A percentile compares a stretch with the other conserved stretches of the same genome.
phyloP scores from a whole-genome alignment of 2,888 invertebrate genomes.

The Drosophila trichaetosa region DNA sequence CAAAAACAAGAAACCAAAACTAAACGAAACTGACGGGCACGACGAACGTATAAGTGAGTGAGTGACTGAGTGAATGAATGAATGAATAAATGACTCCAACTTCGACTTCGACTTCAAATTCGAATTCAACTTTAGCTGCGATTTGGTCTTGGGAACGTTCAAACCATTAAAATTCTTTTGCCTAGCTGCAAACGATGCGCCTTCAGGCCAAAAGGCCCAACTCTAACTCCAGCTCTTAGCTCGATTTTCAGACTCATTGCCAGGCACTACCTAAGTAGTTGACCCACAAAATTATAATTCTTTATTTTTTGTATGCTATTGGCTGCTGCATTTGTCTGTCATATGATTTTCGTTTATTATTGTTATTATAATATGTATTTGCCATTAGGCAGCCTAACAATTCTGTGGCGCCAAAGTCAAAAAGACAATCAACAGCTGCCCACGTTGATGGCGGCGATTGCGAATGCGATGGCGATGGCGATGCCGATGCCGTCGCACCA shows the following conservation, averaged over 20 bases:
- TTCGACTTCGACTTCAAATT: conserved; percentile 49
- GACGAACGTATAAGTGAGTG: conserved; percentile 64
- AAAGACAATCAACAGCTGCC: conserved; percentile 80
- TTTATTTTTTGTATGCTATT: conserved; percentile 10
- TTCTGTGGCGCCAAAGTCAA: conserved; percentile 78
- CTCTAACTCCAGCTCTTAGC: conserved; percentile 15
- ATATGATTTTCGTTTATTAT: conserved; percentile 39
- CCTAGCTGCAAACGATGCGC: conserved; percentile 66
- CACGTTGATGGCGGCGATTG: conserved; percentile 67
- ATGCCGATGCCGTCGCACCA: conserved; percentile 22
- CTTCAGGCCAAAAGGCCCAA: conserved; percentile 48
- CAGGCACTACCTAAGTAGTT: conserved; percentile 59
- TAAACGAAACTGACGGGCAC: conserved; percentile 72
- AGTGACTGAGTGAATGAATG: conserved; percentile 40
- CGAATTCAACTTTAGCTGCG: conserved; percentile 18
- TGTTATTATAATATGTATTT: conserved; percentile 43
- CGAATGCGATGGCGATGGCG: conserved; percentile 35
- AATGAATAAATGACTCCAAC: conserved; percentile 54
- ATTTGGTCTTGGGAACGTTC: conserved; percentile 68
- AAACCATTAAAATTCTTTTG: conserved; percentile 74
- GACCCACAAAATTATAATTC: conserved; percentile 68
- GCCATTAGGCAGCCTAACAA: conserved; percentile 61
- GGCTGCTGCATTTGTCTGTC: conserved; percentile 40
- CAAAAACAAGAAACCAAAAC: conserved; percentile 17
- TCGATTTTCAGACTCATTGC: conserved; percentile 24